phyloP scores from a whole-genome alignment of 1,140 invertebrate genomes.

The Lepidurus arcticus region DNA sequence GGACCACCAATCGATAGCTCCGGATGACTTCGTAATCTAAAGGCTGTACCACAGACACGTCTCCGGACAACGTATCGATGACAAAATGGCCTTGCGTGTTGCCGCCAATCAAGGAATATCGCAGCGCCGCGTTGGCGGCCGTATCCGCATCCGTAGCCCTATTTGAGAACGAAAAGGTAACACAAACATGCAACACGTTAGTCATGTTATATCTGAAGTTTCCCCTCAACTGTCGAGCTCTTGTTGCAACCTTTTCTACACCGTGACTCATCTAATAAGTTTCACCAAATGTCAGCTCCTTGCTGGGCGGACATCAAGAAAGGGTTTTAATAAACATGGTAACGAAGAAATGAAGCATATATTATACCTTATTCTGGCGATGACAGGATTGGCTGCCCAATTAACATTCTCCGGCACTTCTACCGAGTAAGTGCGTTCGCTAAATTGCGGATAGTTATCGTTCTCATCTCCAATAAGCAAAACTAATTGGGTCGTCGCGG shows the following conservation, averaged over 20 bases:
- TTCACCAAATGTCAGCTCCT: neutral
- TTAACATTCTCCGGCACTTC: constrained; percentile 80
- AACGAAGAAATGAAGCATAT: neutral
- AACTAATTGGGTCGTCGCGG: constrained; percentile 72
- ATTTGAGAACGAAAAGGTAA: constrained; percentile 26
- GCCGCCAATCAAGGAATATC: constrained; percentile 90
- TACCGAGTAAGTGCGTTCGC: constrained; percentile 78
- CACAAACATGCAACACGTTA: constrained; percentile 20
- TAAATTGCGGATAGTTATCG: constrained; percentile 94
- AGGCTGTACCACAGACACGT: constrained; percentile 77
- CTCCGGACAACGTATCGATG: constrained; percentile 86
- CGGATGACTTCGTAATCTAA: constrained; percentile 83
- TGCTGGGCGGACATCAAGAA: neutral
- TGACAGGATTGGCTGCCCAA: constrained; percentile 70
- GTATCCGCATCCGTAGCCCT: constrained; percentile 83
- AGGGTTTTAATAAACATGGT: neutral
- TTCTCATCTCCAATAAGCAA: constrained; percentile 87
- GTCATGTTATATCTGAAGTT: neutral
- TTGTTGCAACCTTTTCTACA: neutral
- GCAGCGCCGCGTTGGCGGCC: constrained; percentile 81
- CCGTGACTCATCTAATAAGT: constrained; percentile 2
- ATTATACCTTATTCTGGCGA: constrained; percentile 70
- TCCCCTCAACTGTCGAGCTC: neutral
- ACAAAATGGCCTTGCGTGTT: constrained; percentile 89
- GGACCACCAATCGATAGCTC: constrained; percentile 78